Base-by-base conservation (phyloP, 2,888 invertebrate genomes). In the Aphodius sticticus region DNA sequence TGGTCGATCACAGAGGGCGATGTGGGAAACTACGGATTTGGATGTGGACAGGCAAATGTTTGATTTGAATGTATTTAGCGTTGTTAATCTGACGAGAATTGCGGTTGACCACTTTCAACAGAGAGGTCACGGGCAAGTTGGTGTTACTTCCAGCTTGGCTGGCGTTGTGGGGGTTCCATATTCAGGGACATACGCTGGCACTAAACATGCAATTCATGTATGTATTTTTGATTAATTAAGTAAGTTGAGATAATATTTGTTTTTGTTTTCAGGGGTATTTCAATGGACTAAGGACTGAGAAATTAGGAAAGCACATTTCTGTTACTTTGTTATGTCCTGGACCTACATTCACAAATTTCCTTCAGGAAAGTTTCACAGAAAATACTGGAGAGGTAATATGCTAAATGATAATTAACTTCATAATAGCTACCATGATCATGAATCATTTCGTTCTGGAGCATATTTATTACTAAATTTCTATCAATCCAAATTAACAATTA, bases 151-250 rank as follows among this genome's bases (percentile, higher is more conserved):
- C 3, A 96, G 95, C 86, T 83, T 93, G 7, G 94, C 95, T 5
- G 96, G 96, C 6, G 89, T 95, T 81, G 84, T 92, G 26, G 92
- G 93, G 0, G 91, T 91, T n/a, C 94, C 95, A 0, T 93, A 90
- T 87, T 94, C 94, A 0, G 93, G 91, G 6, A 91, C 93, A 2
- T 95, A 96, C 85, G 92, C 93, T 16, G 96, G 92, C 26, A 91
- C 94, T 0, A 96, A 96, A 87, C 93, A 94, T 88, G 95, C 96
- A 0, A 85, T 96, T 69, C 94, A 95, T 87, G 96, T 94, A 87
- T 88, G 89, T 86, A 78, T 69, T 16, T 53, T n/a, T 70, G 16
- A 7, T 38, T 70, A 9, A 1, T 69, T 69, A 12, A n/a, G 36
- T 69, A 26, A 69, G 69, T 77, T 26, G 9, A 12, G 69, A 72